Conservation (phyloP, 2,888 invertebrate species). For the Nematopogon swammerdamellus region DNA sequence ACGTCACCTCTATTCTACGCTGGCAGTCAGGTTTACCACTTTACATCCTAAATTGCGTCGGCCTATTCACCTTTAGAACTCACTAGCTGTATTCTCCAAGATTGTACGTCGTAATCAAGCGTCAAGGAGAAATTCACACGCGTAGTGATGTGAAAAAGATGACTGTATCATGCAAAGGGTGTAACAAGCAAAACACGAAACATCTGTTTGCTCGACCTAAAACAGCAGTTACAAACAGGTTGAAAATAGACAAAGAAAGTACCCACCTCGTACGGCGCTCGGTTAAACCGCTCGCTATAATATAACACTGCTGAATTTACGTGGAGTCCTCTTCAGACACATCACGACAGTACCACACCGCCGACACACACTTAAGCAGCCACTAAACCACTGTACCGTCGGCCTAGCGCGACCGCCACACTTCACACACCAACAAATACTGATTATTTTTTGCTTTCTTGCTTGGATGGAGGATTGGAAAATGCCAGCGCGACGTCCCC, state of each 20-base stretch:
- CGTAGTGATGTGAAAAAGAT: too few relatives aligned
- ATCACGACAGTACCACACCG: constrained; percentile 33
- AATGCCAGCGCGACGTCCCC: background rate
- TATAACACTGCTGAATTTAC: constrained; percentile 50
- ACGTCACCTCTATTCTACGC: too few relatives aligned
- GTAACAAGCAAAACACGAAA: background rate
- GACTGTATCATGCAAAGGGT: too few relatives aligned
- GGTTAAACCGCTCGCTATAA: constrained; percentile 47
- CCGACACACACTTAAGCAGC: background rate
- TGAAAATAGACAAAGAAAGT: background rate
- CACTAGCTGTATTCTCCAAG: too few relatives aligned
- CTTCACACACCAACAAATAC: background rate
- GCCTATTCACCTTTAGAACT: too few relatives aligned
- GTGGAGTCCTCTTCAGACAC: constrained; percentile 55
- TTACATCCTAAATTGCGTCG: too few relatives aligned
- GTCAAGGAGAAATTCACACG: too few relatives aligned
- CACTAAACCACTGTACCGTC: background rate
- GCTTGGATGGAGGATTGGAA: too few relatives aligned
- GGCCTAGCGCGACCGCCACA: background rate
- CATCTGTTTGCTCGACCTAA: background rate
- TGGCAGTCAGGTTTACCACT: too few relatives aligned
- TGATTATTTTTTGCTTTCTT: too few relatives aligned
- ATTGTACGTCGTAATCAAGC: too few relatives aligned
- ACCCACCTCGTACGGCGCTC: background rate
- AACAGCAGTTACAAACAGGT: background rate